Conservation (phyloP, 2,113 vertebrate species). For the Onychostoma macrolepis region DNA sequence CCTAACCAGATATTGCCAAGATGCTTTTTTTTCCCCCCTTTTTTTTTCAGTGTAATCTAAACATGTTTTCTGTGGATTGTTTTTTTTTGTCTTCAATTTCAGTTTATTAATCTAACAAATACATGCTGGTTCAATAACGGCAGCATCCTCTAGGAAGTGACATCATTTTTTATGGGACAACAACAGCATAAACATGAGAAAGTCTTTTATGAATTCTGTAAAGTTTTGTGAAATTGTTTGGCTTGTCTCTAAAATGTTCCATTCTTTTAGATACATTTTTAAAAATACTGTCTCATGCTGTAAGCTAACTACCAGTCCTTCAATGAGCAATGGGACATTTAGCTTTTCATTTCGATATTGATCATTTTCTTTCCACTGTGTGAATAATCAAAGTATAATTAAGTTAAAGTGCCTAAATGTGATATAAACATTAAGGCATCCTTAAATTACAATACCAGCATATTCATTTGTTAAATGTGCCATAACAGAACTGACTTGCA, state of each 20-base stretch:
- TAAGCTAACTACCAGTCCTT: background rate
- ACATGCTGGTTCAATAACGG: background rate
- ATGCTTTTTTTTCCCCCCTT: background rate
- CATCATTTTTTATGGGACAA: background rate
- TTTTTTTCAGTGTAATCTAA: background rate
- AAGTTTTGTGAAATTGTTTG: conserved; percentile 1
- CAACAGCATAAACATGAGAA: background rate
- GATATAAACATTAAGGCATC: background rate
- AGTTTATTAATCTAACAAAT: background rate
- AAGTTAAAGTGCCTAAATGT: background rate
- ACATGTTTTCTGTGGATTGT: background rate
- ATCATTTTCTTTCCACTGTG: background rate
- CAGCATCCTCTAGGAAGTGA: conserved; percentile 3
- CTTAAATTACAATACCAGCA: background rate
- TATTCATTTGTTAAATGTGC: background rate
- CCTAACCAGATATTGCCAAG: too few relatives aligned
- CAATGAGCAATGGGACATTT: background rate
- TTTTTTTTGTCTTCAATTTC: background rate
- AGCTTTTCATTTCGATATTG: background rate
- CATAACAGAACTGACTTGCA: background rate
- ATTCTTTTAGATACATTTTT: background rate
- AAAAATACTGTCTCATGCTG: background rate
- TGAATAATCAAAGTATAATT: background rate
- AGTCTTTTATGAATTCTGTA: background rate
- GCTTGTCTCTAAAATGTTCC: background rate